Conservation (phyloP, 2,113 vertebrate genomes). For the Semnornis frantzii region DNA sequence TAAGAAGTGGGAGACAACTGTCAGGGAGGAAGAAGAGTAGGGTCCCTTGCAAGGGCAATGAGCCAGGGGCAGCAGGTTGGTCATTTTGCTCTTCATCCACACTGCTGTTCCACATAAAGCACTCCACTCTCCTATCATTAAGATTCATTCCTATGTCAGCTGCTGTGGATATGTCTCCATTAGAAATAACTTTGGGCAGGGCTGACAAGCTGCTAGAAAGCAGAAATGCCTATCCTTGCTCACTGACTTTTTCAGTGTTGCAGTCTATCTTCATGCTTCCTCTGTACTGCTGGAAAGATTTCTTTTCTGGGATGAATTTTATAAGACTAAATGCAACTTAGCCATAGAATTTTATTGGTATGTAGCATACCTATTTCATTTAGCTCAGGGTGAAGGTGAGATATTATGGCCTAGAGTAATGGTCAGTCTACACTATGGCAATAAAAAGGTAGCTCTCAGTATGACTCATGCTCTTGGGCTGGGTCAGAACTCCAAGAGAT, state of each 20-base stretch:
- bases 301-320: neutral
- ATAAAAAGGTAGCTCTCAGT: neutral
- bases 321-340: neutral
- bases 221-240: neutral
- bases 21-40: neutral
- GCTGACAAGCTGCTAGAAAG: neutral
- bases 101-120: neutral
- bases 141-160: neutral
- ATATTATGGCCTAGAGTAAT: neutral
- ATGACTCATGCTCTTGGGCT: neutral
- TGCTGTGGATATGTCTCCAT: neutral
- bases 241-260: neutral
- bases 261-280: neutral
- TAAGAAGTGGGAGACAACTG: neutral
- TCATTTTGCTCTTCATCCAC: neutral
- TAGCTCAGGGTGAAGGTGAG: neutral
- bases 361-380: neutral
- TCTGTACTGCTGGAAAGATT: neutral
- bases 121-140: neutral
- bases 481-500: neutral
- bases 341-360: neutral
- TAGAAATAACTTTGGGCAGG: neutral
- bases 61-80: neutral
- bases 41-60: fast-evolving
- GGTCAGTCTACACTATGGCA: neutral